Base-by-base conservation (phyloP, 2,113 vertebrate genomes). In the Anguilla rostrata region DNA sequence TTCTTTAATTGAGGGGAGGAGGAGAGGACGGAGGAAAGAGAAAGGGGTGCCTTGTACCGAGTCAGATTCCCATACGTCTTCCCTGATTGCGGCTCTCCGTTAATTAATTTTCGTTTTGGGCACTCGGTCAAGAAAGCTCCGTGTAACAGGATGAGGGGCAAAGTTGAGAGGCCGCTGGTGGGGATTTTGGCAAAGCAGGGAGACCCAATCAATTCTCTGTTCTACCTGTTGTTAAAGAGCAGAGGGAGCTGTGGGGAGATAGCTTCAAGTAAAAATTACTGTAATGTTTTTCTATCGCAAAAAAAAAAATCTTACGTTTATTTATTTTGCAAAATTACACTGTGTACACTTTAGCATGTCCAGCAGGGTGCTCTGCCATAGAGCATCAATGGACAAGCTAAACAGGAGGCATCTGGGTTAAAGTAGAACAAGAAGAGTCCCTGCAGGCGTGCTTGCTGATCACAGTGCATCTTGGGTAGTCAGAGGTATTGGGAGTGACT, bases 61-160 rank as follows among this genome's bases (percentile, higher is more conserved):
- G 4, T 92, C 92, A 91, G 91, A 84, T 88, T 90, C 86, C 90
- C 91, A 91, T 93, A 91, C 88, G 39, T 86, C 34, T 87, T 49
- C 78, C 84, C 89, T 80, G 90, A 92, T 92, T 91, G 90, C 8
- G 22, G n/a, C 90, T 84, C 90, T 85, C 60, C n/a, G 57, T 88
- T 92, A 93, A 95, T 93, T 94, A 91, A 94, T 93, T 94, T 92
- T 88, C 90, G 90, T 86, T 89, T 86, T 87, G 87, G 49, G 92
- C 89, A 90, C 87, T 56, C 89, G 82, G 83, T 91, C 85, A 87
- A 92, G 90, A 92, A 90, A 92, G 90, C 89, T 89, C 92, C 91
- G 90, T 22, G 88, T 89, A 92, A 91, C 86, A 85, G 88, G 90
- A 91, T 92, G 87, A 87, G 84, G 88, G 87, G 86, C 91, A 87